Evolutionary conservation across 53 echinoderm and acorn worm genomes (phyloP).

Genomic region (Hippasteria phrygiana): DNA sequence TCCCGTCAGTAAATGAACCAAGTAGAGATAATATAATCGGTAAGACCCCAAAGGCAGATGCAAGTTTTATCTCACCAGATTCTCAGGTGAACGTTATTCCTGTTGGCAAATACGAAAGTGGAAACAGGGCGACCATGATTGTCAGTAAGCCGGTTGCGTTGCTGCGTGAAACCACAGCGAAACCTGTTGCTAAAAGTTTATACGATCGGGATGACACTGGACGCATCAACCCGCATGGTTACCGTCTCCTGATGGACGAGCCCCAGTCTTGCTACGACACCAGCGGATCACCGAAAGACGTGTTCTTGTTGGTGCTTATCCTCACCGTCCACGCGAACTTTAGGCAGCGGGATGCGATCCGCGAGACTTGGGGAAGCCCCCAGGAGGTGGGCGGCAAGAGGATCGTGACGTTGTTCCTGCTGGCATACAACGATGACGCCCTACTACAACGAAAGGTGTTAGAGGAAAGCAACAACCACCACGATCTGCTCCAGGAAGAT

Average conservation of each 20-base stretch:
- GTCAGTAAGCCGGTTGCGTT: too few relatives aligned
- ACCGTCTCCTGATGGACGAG: conserved; percentile 79
- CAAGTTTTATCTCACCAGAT: too few relatives aligned
- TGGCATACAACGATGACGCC: conserved; percentile 76
- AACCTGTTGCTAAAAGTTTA: too few relatives aligned
- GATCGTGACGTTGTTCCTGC: conserved; percentile 81
- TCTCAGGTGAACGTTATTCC: too few relatives aligned
- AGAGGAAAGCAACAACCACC: conserved; percentile 78
- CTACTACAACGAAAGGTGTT: conserved; percentile 70
- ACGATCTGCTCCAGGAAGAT: conserved; percentile 88
- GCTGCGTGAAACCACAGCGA: too few relatives aligned
- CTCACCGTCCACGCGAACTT: conserved; percentile 85
- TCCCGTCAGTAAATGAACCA: too few relatives aligned
- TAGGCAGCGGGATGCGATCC: conserved; percentile 88
- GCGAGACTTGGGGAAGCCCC: conserved; percentile 85
- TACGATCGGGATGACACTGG: not conserved
- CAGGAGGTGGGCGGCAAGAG: conserved; percentile 68
- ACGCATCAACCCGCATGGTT: conserved; percentile 82
- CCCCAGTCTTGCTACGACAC: conserved; percentile 78
- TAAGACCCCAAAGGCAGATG: too few relatives aligned
- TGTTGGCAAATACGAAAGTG: too few relatives aligned
- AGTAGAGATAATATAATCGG: too few relatives aligned
- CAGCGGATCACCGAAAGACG: conserved; percentile 65
- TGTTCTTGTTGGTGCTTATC: conserved; percentile 86
- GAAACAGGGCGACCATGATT: too few relatives aligned